Evolutionary conservation across 2,888 invertebrate genomes (phyloP).

Genomic region (Vesta saturnalis): DNA sequence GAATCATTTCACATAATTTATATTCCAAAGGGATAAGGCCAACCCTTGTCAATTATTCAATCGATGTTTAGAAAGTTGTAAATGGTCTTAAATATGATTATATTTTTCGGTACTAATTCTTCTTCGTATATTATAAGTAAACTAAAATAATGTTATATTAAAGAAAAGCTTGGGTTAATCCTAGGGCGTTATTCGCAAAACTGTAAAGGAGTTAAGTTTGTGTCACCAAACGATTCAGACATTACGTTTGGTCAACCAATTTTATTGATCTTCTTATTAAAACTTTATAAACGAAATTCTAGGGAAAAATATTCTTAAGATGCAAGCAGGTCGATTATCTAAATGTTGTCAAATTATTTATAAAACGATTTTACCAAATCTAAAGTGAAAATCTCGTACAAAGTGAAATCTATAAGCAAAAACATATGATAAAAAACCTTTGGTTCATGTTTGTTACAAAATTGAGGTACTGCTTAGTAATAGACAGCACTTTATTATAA

Average conservation of each 20-base stretch:
- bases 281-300: too few relatives aligned
- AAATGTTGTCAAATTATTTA: too few relatives aligned
- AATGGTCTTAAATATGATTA: not conserved
- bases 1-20: slow-evolving; percentile 5
- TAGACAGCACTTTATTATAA: too few relatives aligned
- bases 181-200: not conserved
- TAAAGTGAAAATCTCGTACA: too few relatives aligned
- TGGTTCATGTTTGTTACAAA: too few relatives aligned
- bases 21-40: not conserved
- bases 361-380: too few relatives aligned
- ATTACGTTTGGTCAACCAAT: not conserved
- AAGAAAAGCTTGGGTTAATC: not conserved
- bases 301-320: too few relatives aligned
- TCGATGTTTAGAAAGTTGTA: slow-evolving; percentile 2
- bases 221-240: not conserved
- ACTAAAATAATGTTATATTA: not conserved
- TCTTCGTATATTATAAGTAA: not conserved
- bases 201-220: not conserved
- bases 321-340: too few relatives aligned
- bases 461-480: too few relatives aligned
- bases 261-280: too few relatives aligned
- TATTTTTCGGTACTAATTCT: not conserved
- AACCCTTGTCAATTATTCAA: slow-evolving; percentile 7
- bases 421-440: too few relatives aligned
- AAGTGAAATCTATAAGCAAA: too few relatives aligned